phyloP scores from a whole-genome alignment of 1,140 invertebrate genomes.

The Rhizoglyphus robini region DNA sequence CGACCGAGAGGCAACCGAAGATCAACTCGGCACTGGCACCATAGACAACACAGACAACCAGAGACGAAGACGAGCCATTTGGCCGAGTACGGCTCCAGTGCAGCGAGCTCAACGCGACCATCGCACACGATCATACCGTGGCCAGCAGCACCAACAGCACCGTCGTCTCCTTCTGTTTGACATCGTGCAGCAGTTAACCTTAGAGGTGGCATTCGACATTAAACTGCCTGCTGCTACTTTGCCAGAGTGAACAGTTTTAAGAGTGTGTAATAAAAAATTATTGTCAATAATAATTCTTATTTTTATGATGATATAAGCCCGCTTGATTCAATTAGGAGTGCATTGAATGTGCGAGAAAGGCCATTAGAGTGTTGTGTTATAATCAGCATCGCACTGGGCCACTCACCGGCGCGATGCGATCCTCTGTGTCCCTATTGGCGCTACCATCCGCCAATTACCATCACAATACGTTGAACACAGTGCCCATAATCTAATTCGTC shows the following conservation, averaged over 20 bases:
- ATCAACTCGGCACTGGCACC: neutral
- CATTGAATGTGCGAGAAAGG: slow-evolving; percentile 4
- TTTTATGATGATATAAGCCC: slow-evolving; percentile 15
- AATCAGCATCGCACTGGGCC: too few species aligned
- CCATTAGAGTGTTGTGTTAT: too few species aligned
- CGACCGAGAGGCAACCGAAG: neutral
- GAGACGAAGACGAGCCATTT: neutral
- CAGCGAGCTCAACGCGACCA: neutral
- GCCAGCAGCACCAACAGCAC: neutral
- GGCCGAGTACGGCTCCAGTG: too few species aligned
- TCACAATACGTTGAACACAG: too few species aligned
- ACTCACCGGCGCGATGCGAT: too few species aligned
- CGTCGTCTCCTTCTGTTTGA: neutral
- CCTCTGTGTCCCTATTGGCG: too few species aligned
- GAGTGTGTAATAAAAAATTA: slow-evolving; percentile 13
- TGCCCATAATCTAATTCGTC: too few species aligned
- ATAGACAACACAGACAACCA: neutral
- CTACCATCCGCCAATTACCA: too few species aligned
- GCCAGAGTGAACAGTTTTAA: neutral
- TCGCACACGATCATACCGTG: too few species aligned
- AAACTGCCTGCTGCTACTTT: neutral
- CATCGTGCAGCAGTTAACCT: slow-evolving; percentile 8
- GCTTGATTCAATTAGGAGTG: slow-evolving; percentile 9
- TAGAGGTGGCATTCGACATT: slow-evolving; percentile 11
- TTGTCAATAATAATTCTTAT: slow-evolving; percentile 14